Percentiles rank a stretch among this genome's conserved stretches.
Evolutionary conservation across 2,888 invertebrate genomes (phyloP).

Genomic region (Chrysolina haemoptera): DNA sequence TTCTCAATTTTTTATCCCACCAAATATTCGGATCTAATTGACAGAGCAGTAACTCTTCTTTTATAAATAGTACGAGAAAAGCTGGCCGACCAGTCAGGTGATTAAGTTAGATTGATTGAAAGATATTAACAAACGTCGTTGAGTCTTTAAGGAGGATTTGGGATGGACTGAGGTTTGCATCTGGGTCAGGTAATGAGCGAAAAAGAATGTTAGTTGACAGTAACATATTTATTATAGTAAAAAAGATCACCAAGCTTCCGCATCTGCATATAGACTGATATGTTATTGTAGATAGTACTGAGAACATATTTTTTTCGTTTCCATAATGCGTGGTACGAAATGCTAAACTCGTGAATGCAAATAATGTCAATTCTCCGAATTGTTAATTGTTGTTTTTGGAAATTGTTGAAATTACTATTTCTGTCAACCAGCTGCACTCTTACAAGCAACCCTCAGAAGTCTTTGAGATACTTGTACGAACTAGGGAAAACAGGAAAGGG

Average conservation of each 20-base stretch:
- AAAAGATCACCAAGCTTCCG: neutral
- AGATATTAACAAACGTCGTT: constrained; percentile 43
- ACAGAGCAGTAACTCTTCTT: constrained; percentile 54
- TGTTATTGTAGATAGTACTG: neutral
- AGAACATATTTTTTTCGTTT: neutral
- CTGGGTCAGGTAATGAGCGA: constrained; percentile 8
- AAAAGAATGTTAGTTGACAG: neutral
- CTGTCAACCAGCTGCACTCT: no score
- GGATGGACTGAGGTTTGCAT: constrained; percentile 3
- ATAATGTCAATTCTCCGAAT: neutral
- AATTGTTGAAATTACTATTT: no score
- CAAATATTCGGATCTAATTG: constrained; percentile 52
- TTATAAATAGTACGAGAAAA: constrained; percentile 54
- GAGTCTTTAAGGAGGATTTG: constrained; percentile 5
- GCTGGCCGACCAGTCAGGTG: constrained; percentile 50
- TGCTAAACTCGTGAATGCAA: neutral
- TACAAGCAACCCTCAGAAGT: no score
- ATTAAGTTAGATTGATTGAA: constrained; percentile 46
- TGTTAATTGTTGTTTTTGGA: no score
- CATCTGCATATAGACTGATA: neutral
- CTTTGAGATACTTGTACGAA: no score
- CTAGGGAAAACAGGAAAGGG: no score
- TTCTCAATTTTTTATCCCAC: constrained; percentile 44
- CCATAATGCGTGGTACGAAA: neutral
- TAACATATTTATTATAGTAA: neutral